Evolutionary conservation across 2,888 invertebrate species (phyloP), one percentile per base, ranked within the genome.

Genomic region (Frankliniella fusca): DNA sequence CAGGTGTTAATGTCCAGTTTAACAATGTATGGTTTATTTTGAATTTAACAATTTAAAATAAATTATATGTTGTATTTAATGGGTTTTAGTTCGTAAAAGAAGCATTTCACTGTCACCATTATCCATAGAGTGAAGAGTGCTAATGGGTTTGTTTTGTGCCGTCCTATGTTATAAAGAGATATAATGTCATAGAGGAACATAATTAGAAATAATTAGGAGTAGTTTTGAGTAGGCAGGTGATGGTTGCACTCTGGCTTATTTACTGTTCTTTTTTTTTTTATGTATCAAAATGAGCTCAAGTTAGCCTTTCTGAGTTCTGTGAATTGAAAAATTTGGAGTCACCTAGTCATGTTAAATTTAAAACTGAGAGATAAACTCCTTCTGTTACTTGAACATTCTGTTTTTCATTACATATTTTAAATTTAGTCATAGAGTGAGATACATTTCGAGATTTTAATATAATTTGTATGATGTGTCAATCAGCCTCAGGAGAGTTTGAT

Each of bases 401-500:
- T 38, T 38, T 38, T 38, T 18, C 8, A 54, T 12, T 3, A 54
- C 54, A 54, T 54, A 54, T 12, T 12, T 54, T 2, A 54, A 15
- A 54, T 12, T 54, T 18, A 54, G 54, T 54, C 54, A 2, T 7
- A 54, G 38, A 38, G 5, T 38, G 3, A 38, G 38, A 38, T 38
- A 38, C 38, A 38, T 38, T 38, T 38, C 38, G 2, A 38, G 38
- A 38, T 38, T 38, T 76, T 76, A 27, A 76, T 27, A 23, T 27
- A 27, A 23, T 12, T 76, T n/a, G 70, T 76, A 27, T 76, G 27
- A 27, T 76, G 70, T 76, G 70, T 76, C 70, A 76, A 23, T 76
- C 70, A 76, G 70, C 70, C n/a, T 76, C 70, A 23, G 70, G 70
- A 76, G 70, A 76, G 70, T 76, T 76, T 76, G 70, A 76, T 76